Evolutionary conservation across 92 coral and sea anemone genomes (phyloP), one percentile per base, ranked within the genome.

Genomic region (Siderastrea radians): DNA sequence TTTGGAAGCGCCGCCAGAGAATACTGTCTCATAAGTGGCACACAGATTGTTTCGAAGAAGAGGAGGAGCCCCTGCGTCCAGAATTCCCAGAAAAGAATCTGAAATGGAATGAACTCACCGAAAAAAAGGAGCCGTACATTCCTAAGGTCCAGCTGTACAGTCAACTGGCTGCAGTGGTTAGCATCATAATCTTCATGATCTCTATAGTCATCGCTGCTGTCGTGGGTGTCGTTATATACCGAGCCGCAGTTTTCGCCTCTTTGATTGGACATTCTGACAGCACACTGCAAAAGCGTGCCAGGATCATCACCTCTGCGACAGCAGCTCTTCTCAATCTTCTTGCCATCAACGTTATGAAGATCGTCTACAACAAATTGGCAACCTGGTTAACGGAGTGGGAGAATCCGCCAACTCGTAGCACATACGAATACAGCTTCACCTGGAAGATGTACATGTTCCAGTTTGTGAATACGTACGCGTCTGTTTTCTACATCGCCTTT

Each of bases 401-500:
- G 71, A 96, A 94, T 66, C 99, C 97, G 11, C 96, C 97, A 52
- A 96, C 99, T 5, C 91, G 85, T 52, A 96, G 94, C 4, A 92
- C 88, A 65, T 96, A 93, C 89, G 97, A 96, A 64, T 94, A 96
- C 78, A 92, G 97, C 88, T 96, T 94, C 85, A 94, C 97, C 16
- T 72, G 80, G 75, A 96, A 96, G 83, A 96, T 94, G 99, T 96
- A 92, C 84, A 74, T 96, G 71, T 96, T 94, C 86, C 99, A 96
- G 94, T 96, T 96, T 87, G 99, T 94, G 13, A 96, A 96, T 78
- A 96, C 95, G 52, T 96, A 96, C 88, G 90, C 99, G 5, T 96
- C 99, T 11, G 88, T 96, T 59, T 96, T 96, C 86, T 96, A 96
- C 94, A 96, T 96, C 87, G 97, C 99, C 59, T 96, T 96, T 92